Evolutionary conservation across 1,140 invertebrate genomes (phyloP).

Genomic region (Matsumurasca onukii): DNA sequence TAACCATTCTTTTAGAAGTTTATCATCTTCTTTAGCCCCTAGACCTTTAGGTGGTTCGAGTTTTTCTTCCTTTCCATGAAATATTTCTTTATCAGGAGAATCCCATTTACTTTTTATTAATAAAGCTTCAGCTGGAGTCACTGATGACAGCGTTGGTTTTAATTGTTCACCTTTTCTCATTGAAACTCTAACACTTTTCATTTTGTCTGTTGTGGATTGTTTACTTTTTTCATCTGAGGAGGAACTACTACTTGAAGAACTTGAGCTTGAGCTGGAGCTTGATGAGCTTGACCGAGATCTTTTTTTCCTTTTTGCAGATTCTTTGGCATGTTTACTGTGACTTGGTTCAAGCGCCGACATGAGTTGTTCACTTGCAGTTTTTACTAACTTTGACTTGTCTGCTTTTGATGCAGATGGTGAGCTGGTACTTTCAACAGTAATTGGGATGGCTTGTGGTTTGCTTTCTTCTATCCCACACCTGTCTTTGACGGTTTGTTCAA

Average conservation of each 20-base stretch:
- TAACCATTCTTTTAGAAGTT: conserved; percentile 38
- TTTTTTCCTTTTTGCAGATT: conserved; percentile 39
- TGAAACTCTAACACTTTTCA: conserved; percentile 6
- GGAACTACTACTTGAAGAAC: conserved; percentile 11
- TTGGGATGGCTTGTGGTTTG: neutral
- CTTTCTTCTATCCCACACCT: conserved; percentile 47
- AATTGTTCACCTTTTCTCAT: neutral
- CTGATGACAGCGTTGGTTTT: neutral
- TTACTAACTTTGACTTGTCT: conserved; percentile 18
- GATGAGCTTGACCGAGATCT: conserved; percentile 46
- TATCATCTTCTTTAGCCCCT: conserved; percentile 32
- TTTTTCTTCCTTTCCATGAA: conserved; percentile 7
- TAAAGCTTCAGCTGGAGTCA: neutral
- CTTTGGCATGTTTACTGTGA: conserved; percentile 3
- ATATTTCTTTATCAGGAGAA: conserved; percentile 14
- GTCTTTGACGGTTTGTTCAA: conserved; percentile 50
- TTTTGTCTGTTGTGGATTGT: neutral
- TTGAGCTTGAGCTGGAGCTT: conserved; percentile 15
- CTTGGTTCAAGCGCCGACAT: conserved; percentile 1
- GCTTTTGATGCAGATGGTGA: neutral
- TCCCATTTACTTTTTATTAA: conserved; percentile 17
- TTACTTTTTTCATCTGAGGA: conserved; percentile 6
- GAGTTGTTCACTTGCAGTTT: conserved; percentile 15
- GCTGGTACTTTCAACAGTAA: neutral
- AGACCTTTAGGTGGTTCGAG: neutral